Evolutionary conservation across 2,113 vertebrate genomes (phyloP).

Genomic region (Neogale vison): DNA sequence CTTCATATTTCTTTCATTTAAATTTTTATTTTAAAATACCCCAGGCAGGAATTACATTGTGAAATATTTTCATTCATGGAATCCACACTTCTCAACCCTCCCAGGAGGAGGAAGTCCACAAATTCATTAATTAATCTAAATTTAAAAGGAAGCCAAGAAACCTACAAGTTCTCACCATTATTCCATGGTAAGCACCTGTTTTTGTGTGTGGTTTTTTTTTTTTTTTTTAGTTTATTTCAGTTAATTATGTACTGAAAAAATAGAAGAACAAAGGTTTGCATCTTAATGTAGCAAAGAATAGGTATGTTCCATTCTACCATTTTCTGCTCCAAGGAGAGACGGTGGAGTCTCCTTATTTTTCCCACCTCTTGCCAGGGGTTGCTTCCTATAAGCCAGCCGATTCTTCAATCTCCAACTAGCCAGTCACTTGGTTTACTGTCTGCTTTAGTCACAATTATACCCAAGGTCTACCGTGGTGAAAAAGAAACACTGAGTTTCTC

Average conservation of each 20-base stretch:
- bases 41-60: background rate
- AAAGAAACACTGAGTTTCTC: background rate
- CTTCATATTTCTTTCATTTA: background rate
- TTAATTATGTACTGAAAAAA: background rate
- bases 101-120: background rate
- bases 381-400: background rate
- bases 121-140: background rate
- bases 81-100: background rate
- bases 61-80: background rate
- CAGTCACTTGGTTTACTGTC: background rate
- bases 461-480: background rate
- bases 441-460: background rate
- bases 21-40: background rate
- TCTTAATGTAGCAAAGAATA: background rate
- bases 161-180: background rate
- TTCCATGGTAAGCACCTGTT: background rate
- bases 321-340: background rate
- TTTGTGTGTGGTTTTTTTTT: background rate
- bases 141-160: background rate
- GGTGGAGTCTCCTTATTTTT: background rate
- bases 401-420: background rate
- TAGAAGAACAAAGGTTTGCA: background rate
- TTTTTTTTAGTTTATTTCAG: background rate
- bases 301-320: background rate
- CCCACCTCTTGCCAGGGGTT: fast-evolving